These are phyloP conservation scores for Chionis minor DNA, from an alignment of 2,113 vertebrate species.

Conservation along the genomic window DNA sequence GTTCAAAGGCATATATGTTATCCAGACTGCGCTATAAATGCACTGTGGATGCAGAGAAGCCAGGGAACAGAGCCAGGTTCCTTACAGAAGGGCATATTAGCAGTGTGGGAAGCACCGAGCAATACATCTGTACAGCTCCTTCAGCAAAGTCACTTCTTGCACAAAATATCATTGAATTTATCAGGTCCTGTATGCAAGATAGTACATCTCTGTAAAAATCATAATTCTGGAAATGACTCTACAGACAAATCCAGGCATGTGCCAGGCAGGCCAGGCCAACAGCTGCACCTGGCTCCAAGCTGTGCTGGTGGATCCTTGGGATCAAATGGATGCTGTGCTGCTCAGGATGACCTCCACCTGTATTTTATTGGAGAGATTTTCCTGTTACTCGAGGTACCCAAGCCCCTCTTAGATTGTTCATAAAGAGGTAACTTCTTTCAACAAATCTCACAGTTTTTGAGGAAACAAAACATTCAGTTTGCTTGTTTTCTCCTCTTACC, in stretches of 20 bases:
- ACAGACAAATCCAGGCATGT: neutral
- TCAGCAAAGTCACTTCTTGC: neutral
- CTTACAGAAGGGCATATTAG: neutral
- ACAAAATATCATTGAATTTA: neutral
- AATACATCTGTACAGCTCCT: neutral
- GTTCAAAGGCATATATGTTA: neutral
- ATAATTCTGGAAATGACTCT: rapidly evolving
- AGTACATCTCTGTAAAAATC: neutral
- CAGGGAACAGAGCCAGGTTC: neutral
- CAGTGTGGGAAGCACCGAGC: neutral
- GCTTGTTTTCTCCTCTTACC: neutral
- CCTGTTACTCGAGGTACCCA: neutral
- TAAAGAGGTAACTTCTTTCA: neutral
- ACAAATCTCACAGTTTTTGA: neutral
- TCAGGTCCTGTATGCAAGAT: neutral
- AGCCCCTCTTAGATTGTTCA: neutral
- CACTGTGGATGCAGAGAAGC: neutral
- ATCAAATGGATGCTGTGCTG: neutral
- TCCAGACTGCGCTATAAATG: neutral
- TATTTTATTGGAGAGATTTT: neutral
- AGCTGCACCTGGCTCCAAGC: neutral
- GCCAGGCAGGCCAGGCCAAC: neutral
- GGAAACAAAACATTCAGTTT: neutral
- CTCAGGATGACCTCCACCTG: neutral
- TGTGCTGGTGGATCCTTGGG: neutral